Percentiles rank a stretch among this genome's conserved stretches.
Conservation (phyloP, 1,140 invertebrate species). For the Drosophila punjabiensis region DNA sequence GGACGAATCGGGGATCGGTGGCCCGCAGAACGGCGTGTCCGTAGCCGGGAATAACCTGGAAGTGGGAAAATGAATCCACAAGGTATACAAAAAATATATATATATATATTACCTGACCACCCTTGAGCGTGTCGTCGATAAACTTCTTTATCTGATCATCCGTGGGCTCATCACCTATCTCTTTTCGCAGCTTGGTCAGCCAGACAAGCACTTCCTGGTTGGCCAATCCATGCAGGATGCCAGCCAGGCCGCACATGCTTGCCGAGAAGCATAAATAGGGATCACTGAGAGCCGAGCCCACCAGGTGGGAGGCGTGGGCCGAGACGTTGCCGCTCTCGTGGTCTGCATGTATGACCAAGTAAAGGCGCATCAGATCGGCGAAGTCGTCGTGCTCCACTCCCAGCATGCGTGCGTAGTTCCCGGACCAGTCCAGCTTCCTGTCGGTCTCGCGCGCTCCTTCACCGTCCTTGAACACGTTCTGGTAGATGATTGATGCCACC, state of each 20-base stretch:
- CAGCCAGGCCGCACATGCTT: conserved; percentile 96
- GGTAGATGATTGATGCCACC: conserved; percentile 96
- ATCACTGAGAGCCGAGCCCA: conserved; percentile 97
- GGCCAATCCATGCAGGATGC: conserved; percentile 97
- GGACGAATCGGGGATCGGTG: conserved; percentile 95
- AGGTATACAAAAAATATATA: no score
- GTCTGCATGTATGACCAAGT: conserved; percentile 97
- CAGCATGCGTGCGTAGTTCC: conserved; percentile 95
- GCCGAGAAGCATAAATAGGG: conserved; percentile 97
- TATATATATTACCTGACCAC: conserved; percentile 86
- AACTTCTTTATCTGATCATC: conserved; percentile 96
- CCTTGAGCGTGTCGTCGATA: conserved; percentile 96
- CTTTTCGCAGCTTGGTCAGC: conserved; percentile 91
- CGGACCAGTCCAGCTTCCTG: conserved; percentile 95
- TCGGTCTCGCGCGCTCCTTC: conserved; percentile 92
- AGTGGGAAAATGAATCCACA: no score
- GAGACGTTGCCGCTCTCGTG: conserved; percentile 98
- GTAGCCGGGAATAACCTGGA: conserved; percentile 95
- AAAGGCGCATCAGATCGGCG: conserved; percentile 96
- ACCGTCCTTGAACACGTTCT: conserved; percentile 93
- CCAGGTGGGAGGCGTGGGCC: conserved; percentile 96
- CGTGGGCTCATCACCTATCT: conserved; percentile 93
- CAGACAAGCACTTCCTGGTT: conserved; percentile 96
- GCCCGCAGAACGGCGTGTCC: conserved; percentile 98
- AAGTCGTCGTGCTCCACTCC: conserved; percentile 95